These are phyloP conservation scores for Eristalis tenax DNA, from an alignment of 2,888 invertebrate species.

Conservation along the genomic window DNA sequence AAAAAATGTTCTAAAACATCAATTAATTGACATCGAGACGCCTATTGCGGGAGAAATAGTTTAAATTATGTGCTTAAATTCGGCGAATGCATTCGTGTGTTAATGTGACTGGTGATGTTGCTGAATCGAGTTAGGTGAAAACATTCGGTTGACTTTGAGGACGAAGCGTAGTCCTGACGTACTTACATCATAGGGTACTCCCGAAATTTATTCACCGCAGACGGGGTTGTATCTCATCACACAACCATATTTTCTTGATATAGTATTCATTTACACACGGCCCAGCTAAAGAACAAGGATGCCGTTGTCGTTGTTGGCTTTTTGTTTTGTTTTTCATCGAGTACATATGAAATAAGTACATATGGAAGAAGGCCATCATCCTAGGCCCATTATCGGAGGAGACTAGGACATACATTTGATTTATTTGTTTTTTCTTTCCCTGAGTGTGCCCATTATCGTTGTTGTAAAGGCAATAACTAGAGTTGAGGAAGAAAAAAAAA, in stretches of 20 bases:
- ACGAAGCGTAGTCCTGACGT: not conserved
- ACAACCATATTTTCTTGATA: constrained; percentile 2
- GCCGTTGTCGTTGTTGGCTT: not conserved
- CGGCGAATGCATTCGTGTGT: not conserved
- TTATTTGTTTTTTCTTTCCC: not conserved
- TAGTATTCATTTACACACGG: not conserved
- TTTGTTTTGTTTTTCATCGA: not conserved
- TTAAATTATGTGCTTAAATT: not conserved
- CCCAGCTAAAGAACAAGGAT: not conserved
- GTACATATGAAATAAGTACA: too few species aligned
- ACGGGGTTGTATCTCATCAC: not conserved
- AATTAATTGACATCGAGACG: constrained; percentile 16
- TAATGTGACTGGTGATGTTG: not conserved
- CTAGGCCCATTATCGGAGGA: not conserved
- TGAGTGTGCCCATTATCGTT: not conserved
- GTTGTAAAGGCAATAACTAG: not conserved
- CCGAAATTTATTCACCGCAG: not conserved
- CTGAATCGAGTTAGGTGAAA: not conserved
- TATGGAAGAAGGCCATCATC: not conserved
- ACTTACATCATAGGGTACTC: constrained; percentile 39
- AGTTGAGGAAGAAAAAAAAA: not conserved
- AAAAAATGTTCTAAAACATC: not conserved
- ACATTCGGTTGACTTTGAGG: not conserved
- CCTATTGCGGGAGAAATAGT: not conserved
- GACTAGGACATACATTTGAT: not conserved